phyloP scores from a whole-genome alignment of 2,113 vertebrate species.

The Mirounga angustirostris region DNA sequence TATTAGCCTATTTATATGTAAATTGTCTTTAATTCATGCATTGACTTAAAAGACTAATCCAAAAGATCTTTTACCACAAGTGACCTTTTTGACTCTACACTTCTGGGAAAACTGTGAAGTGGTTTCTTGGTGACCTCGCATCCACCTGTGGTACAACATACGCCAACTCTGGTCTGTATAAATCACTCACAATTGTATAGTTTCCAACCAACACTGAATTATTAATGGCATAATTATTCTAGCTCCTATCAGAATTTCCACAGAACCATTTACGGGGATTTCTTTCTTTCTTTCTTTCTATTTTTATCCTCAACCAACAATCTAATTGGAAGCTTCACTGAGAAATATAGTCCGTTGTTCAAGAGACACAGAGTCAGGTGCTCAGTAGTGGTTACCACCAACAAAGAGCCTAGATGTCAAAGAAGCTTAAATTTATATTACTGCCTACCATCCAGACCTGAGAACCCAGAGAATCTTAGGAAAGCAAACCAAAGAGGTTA shows the following conservation, averaged over 20 bases:
- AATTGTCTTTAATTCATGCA: constrained; percentile 91
- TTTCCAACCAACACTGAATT: constrained; percentile 82
- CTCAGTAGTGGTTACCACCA: constrained; percentile 32
- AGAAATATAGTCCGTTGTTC: constrained; percentile 45
- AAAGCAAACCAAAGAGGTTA: neutral
- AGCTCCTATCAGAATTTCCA: constrained; percentile 63
- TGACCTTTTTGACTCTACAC: constrained; percentile 90
- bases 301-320: constrained; percentile 49
- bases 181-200: constrained; percentile 77
- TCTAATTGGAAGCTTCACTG: constrained; percentile 42
- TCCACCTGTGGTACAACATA: constrained; percentile 85
- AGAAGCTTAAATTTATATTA: constrained; percentile 49
- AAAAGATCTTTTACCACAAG: constrained; percentile 87
- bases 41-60: constrained; percentile 91
- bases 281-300: constrained; percentile 34
- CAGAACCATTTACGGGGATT: constrained; percentile 25
- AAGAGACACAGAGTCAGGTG: neutral
- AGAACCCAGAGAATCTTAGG: constrained; percentile 37
- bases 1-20: constrained; percentile 92
- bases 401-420: neutral
- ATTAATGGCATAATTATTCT: constrained; percentile 75
- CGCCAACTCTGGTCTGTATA: constrained; percentile 79
- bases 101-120: constrained; percentile 87
- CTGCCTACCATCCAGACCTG: neutral
- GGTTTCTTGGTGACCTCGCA: constrained; percentile 82